Base-by-base conservation (phyloP, 2,888 invertebrate genomes). In the Polietes domitor region DNA sequence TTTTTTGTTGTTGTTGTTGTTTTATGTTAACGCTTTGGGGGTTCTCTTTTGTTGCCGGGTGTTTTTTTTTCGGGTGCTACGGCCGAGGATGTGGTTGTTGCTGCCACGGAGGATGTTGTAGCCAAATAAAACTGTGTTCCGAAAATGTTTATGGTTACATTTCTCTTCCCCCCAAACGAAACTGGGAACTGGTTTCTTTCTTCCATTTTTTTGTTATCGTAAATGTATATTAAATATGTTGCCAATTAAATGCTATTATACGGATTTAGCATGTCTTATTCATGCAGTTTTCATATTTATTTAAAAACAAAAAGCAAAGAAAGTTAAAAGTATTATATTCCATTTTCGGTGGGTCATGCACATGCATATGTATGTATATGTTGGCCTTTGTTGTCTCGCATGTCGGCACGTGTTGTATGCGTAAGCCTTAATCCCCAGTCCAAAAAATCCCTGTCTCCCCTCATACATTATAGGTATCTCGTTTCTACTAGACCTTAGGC, bases 181-280 rank as follows among this genome's bases (percentile, higher is more conserved):
- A n/a, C n/a, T n/a, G n/a, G n/a, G n/a, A 37, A 37, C 65, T 41
- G 19, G 19, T 41, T 61, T 61, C 26, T n/a, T 68, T 12, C 41
- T 68, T 43, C n/a, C n/a, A n/a, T n/a, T n/a, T n/a, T n/a, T n/a
- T n/a, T n/a, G n/a, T n/a, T 65, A 41, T 21, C 68, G 68, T 43
- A 68, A 68, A 43, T 68, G 68, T 73, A 58, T 70, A 61, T 74
- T 68, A 70, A 74, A 77, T 77, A 77, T 82, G 73, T 77, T 77
- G 70, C 68, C 82, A 77, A 82, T 77, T 82, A 82, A 81, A 77
- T 77, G 50, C 19, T 61, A 70, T 82, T 82, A 77, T 77, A 70
- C 32, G 74, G 63, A 41, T n/a, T 47, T 53, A 72, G 53, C 53
- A 72, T 55, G 55, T 55, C 72, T 72, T 32, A 55, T 55, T 72